Evolutionary conservation across 2,113 vertebrate species (phyloP), one percentile per base, ranked within the genome.

Genomic region (Ramphastos sulfuratus): DNA sequence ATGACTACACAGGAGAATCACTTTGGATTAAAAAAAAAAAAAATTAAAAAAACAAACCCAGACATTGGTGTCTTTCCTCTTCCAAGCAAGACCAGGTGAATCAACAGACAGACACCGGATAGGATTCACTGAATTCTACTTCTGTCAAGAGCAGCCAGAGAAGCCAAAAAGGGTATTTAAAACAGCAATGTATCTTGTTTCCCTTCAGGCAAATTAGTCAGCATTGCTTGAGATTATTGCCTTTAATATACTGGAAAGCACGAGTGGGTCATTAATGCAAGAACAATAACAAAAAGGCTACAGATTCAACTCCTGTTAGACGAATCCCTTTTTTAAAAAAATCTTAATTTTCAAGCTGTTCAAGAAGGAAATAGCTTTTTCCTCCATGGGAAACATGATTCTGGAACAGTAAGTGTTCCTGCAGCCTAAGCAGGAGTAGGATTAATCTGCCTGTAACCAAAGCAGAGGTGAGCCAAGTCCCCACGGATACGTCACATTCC

Each of bases 201-300:
- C 69, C 84, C 86, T 85, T 5, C 27, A 73, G 82, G 87, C 63
- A 82, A 86, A 92, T 46, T 30, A 84, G 46, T 7, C 58, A 92
- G 76, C 79, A 78, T 30, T 50, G 27, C 55, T 56, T 48, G 64
- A 75, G 67, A 59, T 27, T 8, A 50, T 11, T 13, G 56, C 55
- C 82, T 73, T 73, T 10, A 77, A 60, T 10, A 74, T 17, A 44
- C 20, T 37, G 6, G 37, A 59, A 93, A 76, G 72, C 52, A 12
- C 37, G 74, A 85, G 25, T 60, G 16, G 64, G 85, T 63, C 63
- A 75, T 37, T 74, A 89, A 87, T 10, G 48, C 44, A 72, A 33
- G 20, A 82, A 72, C 56, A 66, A 11, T 54, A 66, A 83, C 39
- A 61, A 77, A 56, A 80, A 87, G 28, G 39, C 87, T 79, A 67